Evolutionary conservation across 2,113 vertebrate genomes (phyloP).

Genomic region (Dicentrarchus labrax): DNA sequence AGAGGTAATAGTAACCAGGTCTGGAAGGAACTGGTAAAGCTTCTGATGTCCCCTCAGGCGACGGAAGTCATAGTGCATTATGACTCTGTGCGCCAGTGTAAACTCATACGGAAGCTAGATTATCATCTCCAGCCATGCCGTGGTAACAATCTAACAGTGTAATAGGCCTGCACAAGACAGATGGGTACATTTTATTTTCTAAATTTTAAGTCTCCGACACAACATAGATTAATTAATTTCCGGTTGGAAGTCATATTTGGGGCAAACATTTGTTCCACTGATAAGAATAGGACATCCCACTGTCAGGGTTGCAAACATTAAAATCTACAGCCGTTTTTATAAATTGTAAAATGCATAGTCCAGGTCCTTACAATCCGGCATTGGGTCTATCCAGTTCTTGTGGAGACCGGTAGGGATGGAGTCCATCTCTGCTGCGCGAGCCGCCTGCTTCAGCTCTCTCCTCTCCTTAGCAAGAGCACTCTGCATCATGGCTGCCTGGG

Average conservation of each 20-base stretch:
- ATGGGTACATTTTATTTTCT: slow-evolving; percentile 16
- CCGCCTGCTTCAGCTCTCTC: slow-evolving; percentile 92
- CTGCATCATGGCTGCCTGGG: slow-evolving; percentile 98
- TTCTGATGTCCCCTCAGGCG: slow-evolving; percentile 34
- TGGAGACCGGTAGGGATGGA: slow-evolving; percentile 95
- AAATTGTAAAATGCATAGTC: neutral
- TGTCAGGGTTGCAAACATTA: neutral
- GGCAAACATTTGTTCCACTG: neutral
- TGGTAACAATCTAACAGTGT: slow-evolving; percentile 27
- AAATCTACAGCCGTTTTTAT: neutral
- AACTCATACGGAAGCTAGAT: slow-evolving; percentile 67
- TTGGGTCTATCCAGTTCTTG: slow-evolving; percentile 95
- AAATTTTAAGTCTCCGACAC: neutral
- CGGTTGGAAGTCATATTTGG: neutral
- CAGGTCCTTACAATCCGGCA: slow-evolving; percentile 90
- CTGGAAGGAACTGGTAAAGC: slow-evolving; percentile 53
- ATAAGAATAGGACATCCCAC: neutral
- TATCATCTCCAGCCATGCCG: slow-evolving; percentile 67
- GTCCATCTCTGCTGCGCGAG: slow-evolving; percentile 94
- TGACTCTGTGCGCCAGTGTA: slow-evolving; percentile 41
- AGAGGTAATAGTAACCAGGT: slow-evolving; percentile 50
- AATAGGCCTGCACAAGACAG: slow-evolving; percentile 36
- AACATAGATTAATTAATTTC: neutral
- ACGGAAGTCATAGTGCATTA: slow-evolving; percentile 54
- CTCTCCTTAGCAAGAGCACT: slow-evolving; percentile 94